Evolutionary conservation across 2,888 invertebrate species (phyloP), one percentile per base, ranked within the genome.

Genomic region (Nephrotoma appendiculata): DNA sequence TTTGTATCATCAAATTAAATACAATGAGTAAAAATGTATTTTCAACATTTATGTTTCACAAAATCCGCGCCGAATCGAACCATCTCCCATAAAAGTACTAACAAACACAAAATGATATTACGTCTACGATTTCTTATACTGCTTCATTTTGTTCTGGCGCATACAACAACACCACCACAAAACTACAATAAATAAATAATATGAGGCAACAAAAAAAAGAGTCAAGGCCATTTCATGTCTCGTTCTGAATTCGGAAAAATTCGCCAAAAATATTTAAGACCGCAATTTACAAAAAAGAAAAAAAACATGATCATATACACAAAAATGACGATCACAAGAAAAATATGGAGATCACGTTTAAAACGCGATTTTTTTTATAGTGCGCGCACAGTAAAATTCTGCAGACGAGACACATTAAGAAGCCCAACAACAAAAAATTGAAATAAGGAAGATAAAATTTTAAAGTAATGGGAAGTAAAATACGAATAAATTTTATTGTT

Each of bases 191-290:
- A 71, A 71, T 71, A 71, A 71, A 71, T 71, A 71, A 71, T 71
- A 31, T 19, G 44, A 85, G 44, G 19, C 15, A 85, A 85, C 7
- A 85, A 85, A 85, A 9, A 85, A 85, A 85, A 85, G 41, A 86
- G 52, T 57, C 86, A 86, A 86, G 86, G 57, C 86, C 86, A 86
- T 45, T 86, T 48, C 45, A 31, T 45, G 86, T 86, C 86, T 86
- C 86, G 86, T 86, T 86, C 45, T 42, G 15, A 84, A 42, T 84
- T 84, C 84, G 84, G 84, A 42, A 84, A 84, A 84, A 84, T 41
- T 42, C 41, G 43, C 43, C 84, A 15, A 84, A 84, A 84, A 84
- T 84, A 6, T 42, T 83, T 31, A 31, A 52, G 5, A 48, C 12
- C 48, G 12, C 12, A 48, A 31, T 2, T 31, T 9, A 48, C 9